Evolutionary conservation across 2,888 invertebrate genomes (phyloP).

Genomic region (Hoplodrina blanda): DNA sequence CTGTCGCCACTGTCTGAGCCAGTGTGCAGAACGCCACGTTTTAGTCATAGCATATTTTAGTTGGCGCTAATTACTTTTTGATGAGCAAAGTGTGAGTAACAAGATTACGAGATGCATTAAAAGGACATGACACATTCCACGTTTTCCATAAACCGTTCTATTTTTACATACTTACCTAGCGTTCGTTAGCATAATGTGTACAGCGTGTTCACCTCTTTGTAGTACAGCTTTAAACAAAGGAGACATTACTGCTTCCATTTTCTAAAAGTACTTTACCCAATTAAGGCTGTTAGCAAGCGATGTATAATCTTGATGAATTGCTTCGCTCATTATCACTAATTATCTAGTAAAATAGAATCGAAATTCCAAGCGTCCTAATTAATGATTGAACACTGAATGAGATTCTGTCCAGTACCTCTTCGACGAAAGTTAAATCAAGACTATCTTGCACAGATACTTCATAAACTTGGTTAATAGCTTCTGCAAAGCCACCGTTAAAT

Average conservation of each 20-base stretch:
- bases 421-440: slow-evolving; percentile 35
- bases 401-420: slow-evolving; percentile 16
- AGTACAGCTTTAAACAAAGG: slow-evolving; percentile 46
- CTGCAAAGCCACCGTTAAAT: slow-evolving; percentile 34
- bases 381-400: slow-evolving; percentile 38
- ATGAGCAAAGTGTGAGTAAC: slow-evolving; percentile 80
- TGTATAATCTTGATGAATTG: slow-evolving; percentile 58
- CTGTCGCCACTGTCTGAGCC: slow-evolving; percentile 34
- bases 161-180: slow-evolving; percentile 40
- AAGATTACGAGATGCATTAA: slow-evolving; percentile 78
- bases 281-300: slow-evolving; percentile 47
- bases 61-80: slow-evolving; percentile 84
- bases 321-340: slow-evolving; percentile 55
- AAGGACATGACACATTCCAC: slow-evolving; percentile 67
- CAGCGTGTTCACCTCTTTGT: slow-evolving; percentile 35
- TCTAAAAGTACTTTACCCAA: slow-evolving; percentile 45
- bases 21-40: slow-evolving; percentile 63
- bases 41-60: slow-evolving; percentile 77
- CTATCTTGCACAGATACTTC: slow-evolving; percentile 31
- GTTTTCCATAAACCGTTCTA: slow-evolving; percentile 57
- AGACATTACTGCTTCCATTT: slow-evolving; percentile 51
- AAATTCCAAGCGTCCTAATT: slow-evolving; percentile 35
- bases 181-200: slow-evolving; percentile 59
- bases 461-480: slow-evolving; percentile 30
- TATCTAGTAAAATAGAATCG: slow-evolving; percentile 46